These are phyloP conservation scores for Lasioglossum villosulum DNA, from an alignment of 2,888 invertebrate species.

Conservation along the genomic window DNA sequence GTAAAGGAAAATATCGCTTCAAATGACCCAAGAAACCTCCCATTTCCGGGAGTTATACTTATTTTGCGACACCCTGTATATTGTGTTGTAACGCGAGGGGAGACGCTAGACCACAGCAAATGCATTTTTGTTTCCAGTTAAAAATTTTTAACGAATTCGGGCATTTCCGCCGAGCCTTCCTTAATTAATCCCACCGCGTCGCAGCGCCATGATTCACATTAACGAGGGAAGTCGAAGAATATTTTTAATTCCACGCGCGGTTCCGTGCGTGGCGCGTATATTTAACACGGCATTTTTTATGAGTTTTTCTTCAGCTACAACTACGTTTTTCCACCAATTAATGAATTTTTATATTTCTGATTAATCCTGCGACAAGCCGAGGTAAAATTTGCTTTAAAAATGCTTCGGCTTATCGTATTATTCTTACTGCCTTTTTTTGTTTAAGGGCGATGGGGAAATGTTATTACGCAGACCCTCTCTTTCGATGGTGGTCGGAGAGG, in stretches of 20 bases:
- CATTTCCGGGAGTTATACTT: no score
- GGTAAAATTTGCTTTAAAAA: neutral
- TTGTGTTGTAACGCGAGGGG: neutral
- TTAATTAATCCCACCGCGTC: neutral
- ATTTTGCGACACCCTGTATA: no score
- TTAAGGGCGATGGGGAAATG: no score
- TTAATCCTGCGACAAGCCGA: neutral
- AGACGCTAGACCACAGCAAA: neutral
- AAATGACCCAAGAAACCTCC: no score
- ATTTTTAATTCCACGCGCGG: neutral
- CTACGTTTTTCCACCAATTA: neutral
- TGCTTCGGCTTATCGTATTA: neutral
- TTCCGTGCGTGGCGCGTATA: neutral
- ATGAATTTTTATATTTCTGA: neutral
- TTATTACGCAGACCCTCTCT: no score
- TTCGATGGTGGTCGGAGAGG: no score
- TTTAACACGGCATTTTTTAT: neutral
- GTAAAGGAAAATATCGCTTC: no score
- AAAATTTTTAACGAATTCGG: constrained; percentile 30
- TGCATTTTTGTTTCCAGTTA: constrained; percentile 17
- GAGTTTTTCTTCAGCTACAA: neutral
- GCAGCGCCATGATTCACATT: neutral
- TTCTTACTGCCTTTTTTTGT: no score
- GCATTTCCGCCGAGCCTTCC: neutral
- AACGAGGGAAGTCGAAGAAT: constrained; percentile 3